Evolutionary conservation across 2,888 invertebrate genomes (phyloP).

Genomic region (Drosophila infuscata): DNA sequence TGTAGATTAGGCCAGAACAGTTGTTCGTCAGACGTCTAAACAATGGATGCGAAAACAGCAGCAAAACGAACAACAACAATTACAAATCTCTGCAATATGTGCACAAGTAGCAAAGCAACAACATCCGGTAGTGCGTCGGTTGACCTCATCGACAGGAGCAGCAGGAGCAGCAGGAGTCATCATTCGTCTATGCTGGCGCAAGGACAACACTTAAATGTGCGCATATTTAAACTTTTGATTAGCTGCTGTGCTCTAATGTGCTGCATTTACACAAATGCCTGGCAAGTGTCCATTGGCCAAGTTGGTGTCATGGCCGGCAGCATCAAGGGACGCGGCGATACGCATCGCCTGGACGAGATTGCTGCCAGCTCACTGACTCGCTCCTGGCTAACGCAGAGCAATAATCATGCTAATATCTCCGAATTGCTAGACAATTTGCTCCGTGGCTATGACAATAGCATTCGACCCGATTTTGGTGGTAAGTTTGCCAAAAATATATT

Average conservation of each 20-base stretch:
- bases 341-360: constrained; percentile 63
- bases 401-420: constrained; percentile 91
- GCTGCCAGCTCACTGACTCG: constrained; percentile 57
- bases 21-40: constrained; percentile 66
- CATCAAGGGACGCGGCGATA: constrained; percentile 77
- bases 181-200: constrained; percentile 47
- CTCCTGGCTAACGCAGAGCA: constrained; percentile 86
- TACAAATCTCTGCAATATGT: constrained; percentile 65
- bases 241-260: constrained; percentile 73
- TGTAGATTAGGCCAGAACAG: constrained; percentile 72
- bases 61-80: constrained; percentile 34
- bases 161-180: constrained; percentile 20
- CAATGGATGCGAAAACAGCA: constrained; percentile 66
- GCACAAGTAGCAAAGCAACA: constrained; percentile 50
- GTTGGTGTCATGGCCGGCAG: constrained; percentile 73
- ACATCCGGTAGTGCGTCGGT: constrained; percentile 67
- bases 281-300: constrained; percentile 65
- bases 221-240: constrained; percentile 82
- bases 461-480: constrained; percentile 93
- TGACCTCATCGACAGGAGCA: constrained; percentile 64
- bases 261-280: constrained; percentile 75
- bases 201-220: constrained; percentile 69
- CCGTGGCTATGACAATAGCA: constrained; percentile 92
- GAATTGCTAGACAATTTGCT: constrained; percentile 90
- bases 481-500: constrained; percentile 65